These are phyloP conservation scores for Eulemur macaco DNA, from an alignment of 2,113 vertebrate genomes.

Conservation along the genomic window DNA sequence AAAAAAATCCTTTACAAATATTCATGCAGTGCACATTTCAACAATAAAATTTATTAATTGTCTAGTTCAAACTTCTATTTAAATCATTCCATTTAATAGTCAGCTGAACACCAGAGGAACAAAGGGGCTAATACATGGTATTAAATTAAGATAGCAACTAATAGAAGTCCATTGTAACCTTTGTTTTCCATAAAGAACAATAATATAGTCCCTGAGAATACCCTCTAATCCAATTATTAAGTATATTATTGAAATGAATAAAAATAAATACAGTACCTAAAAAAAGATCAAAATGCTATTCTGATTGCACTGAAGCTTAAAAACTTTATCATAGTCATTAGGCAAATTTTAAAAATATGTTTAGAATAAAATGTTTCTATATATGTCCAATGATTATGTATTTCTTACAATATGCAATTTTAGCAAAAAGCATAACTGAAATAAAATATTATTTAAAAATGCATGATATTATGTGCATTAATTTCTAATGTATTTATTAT, in stretches of 20 bases:
- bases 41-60: background rate
- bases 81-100: background rate
- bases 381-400: background rate
- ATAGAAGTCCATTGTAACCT: background rate
- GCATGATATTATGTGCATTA: background rate
- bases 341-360: background rate
- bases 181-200: background rate
- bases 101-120: background rate
- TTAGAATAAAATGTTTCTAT: background rate
- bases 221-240: background rate
- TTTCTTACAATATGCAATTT: background rate
- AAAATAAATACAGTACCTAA: background rate
- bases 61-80: background rate
- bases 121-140: background rate
- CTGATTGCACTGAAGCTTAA: background rate
- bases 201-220: background rate
- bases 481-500: background rate
- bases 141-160: background rate
- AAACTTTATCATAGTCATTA: background rate
- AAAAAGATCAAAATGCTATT: background rate
- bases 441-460: background rate
- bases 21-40: background rate
- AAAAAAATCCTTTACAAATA: background rate
- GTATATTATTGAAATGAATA: background rate
- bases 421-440: background rate